A percentile compares a stretch with the other conserved stretches of the same genome.
Evolutionary conservation across 2,797 vertebrate genomes (phyloP).

Genomic region (Hippocampus kuda): DNA sequence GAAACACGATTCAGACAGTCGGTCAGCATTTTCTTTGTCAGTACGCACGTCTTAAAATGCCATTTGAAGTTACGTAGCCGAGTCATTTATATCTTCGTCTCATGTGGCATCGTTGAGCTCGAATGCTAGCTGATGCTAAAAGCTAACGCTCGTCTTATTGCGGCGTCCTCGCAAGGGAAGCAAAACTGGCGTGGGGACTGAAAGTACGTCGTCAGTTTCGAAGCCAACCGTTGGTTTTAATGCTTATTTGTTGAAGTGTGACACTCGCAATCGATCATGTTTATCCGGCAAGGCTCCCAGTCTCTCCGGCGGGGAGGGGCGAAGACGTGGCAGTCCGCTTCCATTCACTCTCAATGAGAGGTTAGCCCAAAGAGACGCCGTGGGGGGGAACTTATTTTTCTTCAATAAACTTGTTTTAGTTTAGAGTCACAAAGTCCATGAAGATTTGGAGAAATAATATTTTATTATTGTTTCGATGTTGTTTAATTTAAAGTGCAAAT

Average conservation of each 20-base stretch:
- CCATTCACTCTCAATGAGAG: slow-evolving; percentile 35
- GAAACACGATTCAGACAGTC: background rate
- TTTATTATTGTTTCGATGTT: background rate
- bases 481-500: background rate
- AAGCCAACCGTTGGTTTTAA: background rate
- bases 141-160: background rate
- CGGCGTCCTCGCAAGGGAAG: background rate
- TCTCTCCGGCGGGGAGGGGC: slow-evolving; percentile 51
- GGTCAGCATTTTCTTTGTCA: background rate
- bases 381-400: background rate
- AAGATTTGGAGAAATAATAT: background rate
- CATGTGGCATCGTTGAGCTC: background rate
- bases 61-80: background rate
- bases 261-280: background rate
- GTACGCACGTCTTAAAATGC: background rate
- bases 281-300: slow-evolving; percentile 13
- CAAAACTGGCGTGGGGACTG: too few relatives aligned
- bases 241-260: background rate
- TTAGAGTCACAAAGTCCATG: background rate
- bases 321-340: slow-evolving; percentile 70
- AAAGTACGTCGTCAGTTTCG: background rate
- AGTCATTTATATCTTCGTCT: background rate
- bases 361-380: slow-evolving; percentile 16
- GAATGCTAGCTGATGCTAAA: slow-evolving; percentile 3
- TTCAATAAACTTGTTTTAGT: background rate